Evolutionary conservation across 2,888 invertebrate genomes (phyloP), one percentile per base, ranked within the genome.

Genomic region (Archaeoteleia sp.): DNA sequence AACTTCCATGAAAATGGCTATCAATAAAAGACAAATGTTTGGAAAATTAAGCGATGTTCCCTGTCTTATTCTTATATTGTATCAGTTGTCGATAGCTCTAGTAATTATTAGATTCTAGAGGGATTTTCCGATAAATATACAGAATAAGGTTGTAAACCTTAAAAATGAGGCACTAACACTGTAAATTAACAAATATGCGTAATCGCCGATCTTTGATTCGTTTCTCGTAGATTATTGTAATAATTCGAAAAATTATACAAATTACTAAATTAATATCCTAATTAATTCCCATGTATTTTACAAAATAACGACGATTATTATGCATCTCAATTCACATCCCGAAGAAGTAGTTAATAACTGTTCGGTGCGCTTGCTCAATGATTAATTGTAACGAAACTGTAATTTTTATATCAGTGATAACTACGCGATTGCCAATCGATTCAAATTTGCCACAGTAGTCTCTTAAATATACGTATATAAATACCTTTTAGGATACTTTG

Each of bases 401-500:
- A 29, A 29, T 29, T 17, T 9, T 9, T 39, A 9, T n/a, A n/a
- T 35, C 1, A 8, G 8, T 35, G 3, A n/a, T 35, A 35, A 35
- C 35, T 14, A 35, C 35, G 14, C 12, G 13, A 39, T 39, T 39
- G 20, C 39, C 20, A n/a, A 39, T 23, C 7, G 23, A 39, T 12
- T 20, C 10, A 6, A 4, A 39, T 17, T 39, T 39, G 12, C 20
- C 23, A 23, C 9, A 39, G 39, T 23, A 14, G 14, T 39, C 12
- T 37, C 15, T 12, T 35, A 55, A 40, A 40, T 51, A 37, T 63
- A 55, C 29, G 45, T 65, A 65, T 49, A 67, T 61, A 67, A 58
- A 46, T 46, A 51, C 35, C 32, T 58, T 55, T 43, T 29, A 48
- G 10, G 42, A 32, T 66, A 55, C 9, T 43, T 55, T 57, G n/a